Conservation (phyloP, 2,113 vertebrate genomes). For the Tragelaphus buxtoni region DNA sequence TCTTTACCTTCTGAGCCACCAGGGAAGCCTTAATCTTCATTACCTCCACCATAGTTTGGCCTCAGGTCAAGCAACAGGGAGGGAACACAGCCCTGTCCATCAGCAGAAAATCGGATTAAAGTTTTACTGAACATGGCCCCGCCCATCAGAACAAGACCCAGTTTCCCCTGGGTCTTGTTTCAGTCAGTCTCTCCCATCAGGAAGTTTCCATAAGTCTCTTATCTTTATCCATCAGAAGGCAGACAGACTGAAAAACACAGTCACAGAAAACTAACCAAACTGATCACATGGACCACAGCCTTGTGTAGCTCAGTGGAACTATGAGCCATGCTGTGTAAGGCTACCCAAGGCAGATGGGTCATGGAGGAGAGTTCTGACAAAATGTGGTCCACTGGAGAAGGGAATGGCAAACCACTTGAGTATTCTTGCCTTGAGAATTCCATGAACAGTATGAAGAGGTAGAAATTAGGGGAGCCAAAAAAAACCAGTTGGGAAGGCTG, state of each 20-base stretch:
- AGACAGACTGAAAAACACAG: not conserved
- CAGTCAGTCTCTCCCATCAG: not conserved
- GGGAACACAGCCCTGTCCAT: not conserved
- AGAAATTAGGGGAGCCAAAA: not conserved
- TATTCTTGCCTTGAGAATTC: not conserved
- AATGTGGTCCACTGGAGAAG: not conserved
- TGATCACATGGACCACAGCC: not conserved
- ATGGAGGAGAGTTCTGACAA: not conserved
- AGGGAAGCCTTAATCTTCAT: no score
- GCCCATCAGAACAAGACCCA: not conserved
- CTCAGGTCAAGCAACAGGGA: not conserved
- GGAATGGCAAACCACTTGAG: not conserved
- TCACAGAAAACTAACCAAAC: not conserved
- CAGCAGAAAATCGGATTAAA: not conserved
- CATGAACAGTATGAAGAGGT: not conserved
- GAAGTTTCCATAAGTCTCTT: not conserved
- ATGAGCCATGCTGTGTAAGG: not conserved
- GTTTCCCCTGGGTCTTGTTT: not conserved
- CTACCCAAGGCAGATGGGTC: not conserved
- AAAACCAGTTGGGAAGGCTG: not conserved
- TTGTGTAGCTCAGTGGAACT: not conserved
- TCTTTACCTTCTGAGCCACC: no score
- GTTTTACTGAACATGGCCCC: not conserved
- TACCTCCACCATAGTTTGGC: no score
- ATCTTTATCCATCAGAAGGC: not conserved